These are phyloP conservation scores for Stomatorhinus ivindoensis DNA, from an alignment of 2,113 vertebrate species.

Conservation along the genomic window DNA sequence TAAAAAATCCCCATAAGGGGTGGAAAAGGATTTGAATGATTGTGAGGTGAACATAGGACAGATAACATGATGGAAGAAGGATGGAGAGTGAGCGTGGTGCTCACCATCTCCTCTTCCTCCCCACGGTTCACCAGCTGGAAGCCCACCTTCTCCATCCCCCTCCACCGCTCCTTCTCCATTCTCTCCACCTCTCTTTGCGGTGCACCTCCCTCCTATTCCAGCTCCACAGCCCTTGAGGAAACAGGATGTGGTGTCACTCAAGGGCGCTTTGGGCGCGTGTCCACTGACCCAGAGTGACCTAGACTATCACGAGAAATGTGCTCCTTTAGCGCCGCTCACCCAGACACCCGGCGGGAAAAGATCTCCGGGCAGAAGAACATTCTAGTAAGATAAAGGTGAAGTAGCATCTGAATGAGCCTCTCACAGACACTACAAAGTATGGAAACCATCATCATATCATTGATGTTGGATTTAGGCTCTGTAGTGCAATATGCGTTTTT, in stretches of 20 bases:
- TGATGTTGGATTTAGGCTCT: neutral
- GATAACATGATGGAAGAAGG: neutral
- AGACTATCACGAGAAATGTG: neutral
- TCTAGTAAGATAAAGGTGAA: neutral
- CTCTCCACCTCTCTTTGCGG: conserved; percentile 34
- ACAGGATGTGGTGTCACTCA: neutral
- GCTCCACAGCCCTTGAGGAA: conserved; percentile 27
- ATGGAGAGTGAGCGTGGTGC: neutral
- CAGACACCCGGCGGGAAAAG: too few species aligned
- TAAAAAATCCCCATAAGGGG: neutral
- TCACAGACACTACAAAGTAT: neutral
- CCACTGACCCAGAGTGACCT: neutral
- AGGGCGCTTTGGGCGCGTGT: neutral
- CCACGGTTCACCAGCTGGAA: conserved; percentile 13
- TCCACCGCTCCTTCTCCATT: conserved; percentile 20
- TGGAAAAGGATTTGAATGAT: neutral
- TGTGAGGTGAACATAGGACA: neutral
- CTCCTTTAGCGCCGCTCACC: neutral
- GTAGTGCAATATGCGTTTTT: neutral
- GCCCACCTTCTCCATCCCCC: conserved; percentile 5
- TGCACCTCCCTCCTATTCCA: conserved; percentile 28
- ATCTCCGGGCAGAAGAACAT: neutral
- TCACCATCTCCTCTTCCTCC: conserved; percentile 37
- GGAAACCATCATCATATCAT: neutral
- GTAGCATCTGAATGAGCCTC: neutral